Evolutionary conservation across 2,888 invertebrate species (phyloP).

Genomic region (Abscondita cerata): DNA sequence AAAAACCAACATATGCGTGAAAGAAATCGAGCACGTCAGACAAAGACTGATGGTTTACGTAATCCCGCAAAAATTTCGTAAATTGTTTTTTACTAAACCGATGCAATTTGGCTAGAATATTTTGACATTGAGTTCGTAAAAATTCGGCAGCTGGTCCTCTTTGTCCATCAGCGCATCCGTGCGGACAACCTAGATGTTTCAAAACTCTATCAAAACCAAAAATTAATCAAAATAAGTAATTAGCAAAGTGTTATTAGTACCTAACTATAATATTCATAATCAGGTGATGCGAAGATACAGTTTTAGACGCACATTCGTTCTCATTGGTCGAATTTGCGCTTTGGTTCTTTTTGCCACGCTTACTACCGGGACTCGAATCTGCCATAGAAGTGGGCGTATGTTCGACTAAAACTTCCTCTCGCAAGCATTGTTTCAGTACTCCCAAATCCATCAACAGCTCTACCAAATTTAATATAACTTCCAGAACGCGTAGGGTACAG

Average conservation of each 20-base stretch:
- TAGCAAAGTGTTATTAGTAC: constrained; percentile 51
- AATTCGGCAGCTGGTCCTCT: constrained; percentile 90
- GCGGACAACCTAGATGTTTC: constrained; percentile 91
- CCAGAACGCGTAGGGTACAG: constrained; percentile 88
- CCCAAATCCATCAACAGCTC: constrained; percentile 92
- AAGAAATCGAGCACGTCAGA: constrained; percentile 90
- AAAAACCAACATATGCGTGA: constrained; percentile 95
- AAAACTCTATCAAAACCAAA: constrained; percentile 68
- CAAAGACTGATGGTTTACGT: constrained; percentile 79
- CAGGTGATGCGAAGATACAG: constrained; percentile 71
- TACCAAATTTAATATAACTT: constrained; percentile 90
- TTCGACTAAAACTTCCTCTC: constrained; percentile 60
- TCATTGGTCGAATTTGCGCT: constrained; percentile 52
- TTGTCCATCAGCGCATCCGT: constrained; percentile 88
- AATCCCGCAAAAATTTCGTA: constrained; percentile 71
- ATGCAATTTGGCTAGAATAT: constrained; percentile 77
- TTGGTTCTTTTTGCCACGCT: constrained; percentile 45
- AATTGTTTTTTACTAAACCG: constrained; percentile 72
- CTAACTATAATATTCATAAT: constrained; percentile 74
- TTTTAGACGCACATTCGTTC: constrained; percentile 60
- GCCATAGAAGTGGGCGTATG: constrained; percentile 34
- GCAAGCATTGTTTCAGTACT: constrained; percentile 69
- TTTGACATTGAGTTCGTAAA: constrained; percentile 85
- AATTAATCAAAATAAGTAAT: neutral
- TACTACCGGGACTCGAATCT: constrained; percentile 38